Conservation (phyloP, 2,888 invertebrate species). For the Drosophila hawaiiensis region DNA sequence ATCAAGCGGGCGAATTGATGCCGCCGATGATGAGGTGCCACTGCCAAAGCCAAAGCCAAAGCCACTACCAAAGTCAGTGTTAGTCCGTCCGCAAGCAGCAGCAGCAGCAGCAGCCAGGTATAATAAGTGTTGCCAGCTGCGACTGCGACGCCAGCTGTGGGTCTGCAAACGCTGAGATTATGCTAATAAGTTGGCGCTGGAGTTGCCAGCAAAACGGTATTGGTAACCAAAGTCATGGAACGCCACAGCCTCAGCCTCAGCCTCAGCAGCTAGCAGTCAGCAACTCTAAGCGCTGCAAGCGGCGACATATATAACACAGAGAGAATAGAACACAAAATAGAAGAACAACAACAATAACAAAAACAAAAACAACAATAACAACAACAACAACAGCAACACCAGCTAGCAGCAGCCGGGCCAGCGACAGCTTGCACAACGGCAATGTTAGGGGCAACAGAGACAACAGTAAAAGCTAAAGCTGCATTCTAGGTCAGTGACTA, state of each 20-base stretch:
- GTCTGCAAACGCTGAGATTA: conserved; percentile 63
- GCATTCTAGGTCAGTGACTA: conserved; percentile 80
- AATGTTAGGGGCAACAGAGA: conserved; percentile 58
- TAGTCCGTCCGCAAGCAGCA: conserved; percentile 17
- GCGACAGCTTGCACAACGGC: conserved; percentile 54
- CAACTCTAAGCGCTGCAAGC: conserved; percentile 66
- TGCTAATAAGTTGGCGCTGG: conserved; percentile 80
- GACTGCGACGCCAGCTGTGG: conserved; percentile 20
- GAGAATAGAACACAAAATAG: conserved; percentile 51
- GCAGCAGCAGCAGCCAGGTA: conserved; percentile 35
- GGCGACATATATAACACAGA: conserved; percentile 67
- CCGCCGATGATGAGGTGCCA: conserved; percentile 80
- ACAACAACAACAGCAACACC: conserved; percentile 3
- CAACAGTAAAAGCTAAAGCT: conserved; percentile 79
- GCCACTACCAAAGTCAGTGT: conserved; percentile 16
- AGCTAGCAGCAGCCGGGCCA: conserved; percentile 10
- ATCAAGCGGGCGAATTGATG: conserved; percentile 74
- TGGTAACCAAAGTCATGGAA: conserved; percentile 60
- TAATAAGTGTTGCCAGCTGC: conserved; percentile 63
- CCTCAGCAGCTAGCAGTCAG: conserved; percentile 16
- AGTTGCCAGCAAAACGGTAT: conserved; percentile 68
- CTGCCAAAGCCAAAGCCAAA: conserved; percentile 27
- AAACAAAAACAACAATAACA: conserved; percentile 25
- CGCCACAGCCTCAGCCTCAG: not conserved
- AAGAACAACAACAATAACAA: conserved; percentile 28